phyloP scores from a whole-genome alignment of 2,113 vertebrate genomes.

The Ictalurus furcatus region DNA sequence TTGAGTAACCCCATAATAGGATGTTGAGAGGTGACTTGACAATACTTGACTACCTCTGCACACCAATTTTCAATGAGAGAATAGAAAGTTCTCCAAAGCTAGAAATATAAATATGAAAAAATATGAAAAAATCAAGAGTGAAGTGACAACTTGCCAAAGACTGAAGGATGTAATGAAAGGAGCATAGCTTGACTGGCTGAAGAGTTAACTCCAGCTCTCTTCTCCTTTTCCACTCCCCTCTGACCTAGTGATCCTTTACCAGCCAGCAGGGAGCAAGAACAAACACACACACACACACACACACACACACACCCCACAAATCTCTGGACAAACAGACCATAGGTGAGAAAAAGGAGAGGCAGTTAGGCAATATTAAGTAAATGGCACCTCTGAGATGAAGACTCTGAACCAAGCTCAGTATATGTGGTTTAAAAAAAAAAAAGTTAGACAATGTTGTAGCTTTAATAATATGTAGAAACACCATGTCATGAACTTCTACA shows the following conservation, averaged over 20 bases:
- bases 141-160: background rate
- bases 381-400: background rate
- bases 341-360: background rate
- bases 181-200: background rate
- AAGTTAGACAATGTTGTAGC: no score
- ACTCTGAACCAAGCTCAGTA: background rate
- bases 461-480: background rate
- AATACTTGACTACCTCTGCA: background rate
- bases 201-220: background rate
- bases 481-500: background rate
- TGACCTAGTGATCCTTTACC: slow-evolving; percentile 27
- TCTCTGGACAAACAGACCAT: background rate
- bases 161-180: background rate
- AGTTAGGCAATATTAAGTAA: background rate
- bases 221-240: background rate
- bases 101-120: no score
- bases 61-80: no score
- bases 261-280: slow-evolving; percentile 3
- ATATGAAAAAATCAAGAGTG: background rate
- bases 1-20: background rate
- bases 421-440: background rate
- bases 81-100: no score
- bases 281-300: slow-evolving; percentile 24
- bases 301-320: background rate
- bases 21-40: background rate